Evolutionary conservation across 2,888 invertebrate species (phyloP).

Genomic region (Torymus texanus): DNA sequence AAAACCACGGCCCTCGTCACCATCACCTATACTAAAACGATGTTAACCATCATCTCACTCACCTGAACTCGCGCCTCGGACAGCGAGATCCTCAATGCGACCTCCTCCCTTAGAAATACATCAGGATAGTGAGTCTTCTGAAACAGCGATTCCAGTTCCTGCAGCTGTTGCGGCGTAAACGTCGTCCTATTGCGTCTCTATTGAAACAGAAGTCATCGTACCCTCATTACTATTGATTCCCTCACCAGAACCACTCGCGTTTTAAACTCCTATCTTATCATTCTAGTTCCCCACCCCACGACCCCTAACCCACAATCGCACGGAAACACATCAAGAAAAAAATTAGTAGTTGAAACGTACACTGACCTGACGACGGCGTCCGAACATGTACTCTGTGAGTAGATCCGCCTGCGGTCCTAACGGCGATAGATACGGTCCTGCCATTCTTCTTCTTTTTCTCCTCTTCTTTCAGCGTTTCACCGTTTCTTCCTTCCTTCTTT

Average conservation of each 20-base stretch:
- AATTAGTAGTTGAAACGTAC: slow-evolving; percentile 68
- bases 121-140: slow-evolving; percentile 97
- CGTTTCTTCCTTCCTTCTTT: neutral
- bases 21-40: too few species aligned
- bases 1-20: too few species aligned
- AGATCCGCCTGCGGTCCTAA: slow-evolving; percentile 85
- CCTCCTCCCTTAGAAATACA: slow-evolving; percentile 91
- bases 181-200: slow-evolving; percentile 94
- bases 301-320: neutral
- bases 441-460: slow-evolving; percentile 78
- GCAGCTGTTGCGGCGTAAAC: slow-evolving; percentile 94
- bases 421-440: slow-evolving; percentile 90
- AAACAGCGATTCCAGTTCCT: slow-evolving; percentile 92
- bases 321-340: neutral
- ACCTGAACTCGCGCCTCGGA: slow-evolving; percentile 96
- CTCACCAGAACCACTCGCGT: too few species aligned
- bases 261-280: too few species aligned
- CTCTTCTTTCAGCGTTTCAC: too few species aligned
- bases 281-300: too few species aligned
- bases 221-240: too few species aligned
- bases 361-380: slow-evolving; percentile 83
- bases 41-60: neutral
- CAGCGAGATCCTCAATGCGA: slow-evolving; percentile 91
- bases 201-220: slow-evolving; percentile 40
- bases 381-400: slow-evolving; percentile 95